Conservation (phyloP, 1,140 invertebrate species). For the Oppia nitens region DNA sequence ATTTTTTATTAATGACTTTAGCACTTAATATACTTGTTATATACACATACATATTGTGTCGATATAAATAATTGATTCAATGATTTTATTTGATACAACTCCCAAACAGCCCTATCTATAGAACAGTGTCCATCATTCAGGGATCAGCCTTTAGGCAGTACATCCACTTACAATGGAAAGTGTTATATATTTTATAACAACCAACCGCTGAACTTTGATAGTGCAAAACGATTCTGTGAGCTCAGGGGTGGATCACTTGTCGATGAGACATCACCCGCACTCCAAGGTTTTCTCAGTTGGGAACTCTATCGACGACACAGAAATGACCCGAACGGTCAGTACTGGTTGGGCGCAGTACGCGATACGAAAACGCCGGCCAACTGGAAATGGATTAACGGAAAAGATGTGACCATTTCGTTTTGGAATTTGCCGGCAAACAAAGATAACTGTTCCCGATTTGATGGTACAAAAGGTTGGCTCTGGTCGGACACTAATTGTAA, state of each 20-base stretch:
- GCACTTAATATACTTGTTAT: background rate
- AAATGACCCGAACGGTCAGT: conserved; percentile 74
- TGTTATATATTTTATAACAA: conserved; percentile 89
- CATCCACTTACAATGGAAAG: conserved; percentile 85
- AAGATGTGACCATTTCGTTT: conserved; percentile 73
- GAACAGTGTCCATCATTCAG: conserved; percentile 80
- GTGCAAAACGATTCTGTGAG: conserved; percentile 60
- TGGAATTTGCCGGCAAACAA: conserved; percentile 70
- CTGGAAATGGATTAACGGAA: conserved; percentile 69
- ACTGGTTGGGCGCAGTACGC: conserved; percentile 80
- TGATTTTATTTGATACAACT: background rate
- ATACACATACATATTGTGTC: background rate
- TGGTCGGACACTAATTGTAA: conserved; percentile 85
- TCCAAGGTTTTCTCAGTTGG: conserved; percentile 87
- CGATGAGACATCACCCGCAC: conserved; percentile 78
- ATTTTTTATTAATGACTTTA: background rate
- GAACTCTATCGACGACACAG: conserved; percentile 75
- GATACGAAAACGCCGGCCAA: conserved; percentile 55
- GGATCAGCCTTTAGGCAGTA: conserved; percentile 74
- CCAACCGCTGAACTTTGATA: conserved; percentile 59
- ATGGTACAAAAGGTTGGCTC: conserved; percentile 80
- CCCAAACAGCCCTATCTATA: conserved; percentile 56
- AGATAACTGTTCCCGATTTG: conserved; percentile 72
- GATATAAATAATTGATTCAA: background rate
- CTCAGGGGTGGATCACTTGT: conserved; percentile 62